These are phyloP conservation scores for Microplitis deprimator DNA, from an alignment of 2,888 invertebrate species.

Conservation along the genomic window DNA sequence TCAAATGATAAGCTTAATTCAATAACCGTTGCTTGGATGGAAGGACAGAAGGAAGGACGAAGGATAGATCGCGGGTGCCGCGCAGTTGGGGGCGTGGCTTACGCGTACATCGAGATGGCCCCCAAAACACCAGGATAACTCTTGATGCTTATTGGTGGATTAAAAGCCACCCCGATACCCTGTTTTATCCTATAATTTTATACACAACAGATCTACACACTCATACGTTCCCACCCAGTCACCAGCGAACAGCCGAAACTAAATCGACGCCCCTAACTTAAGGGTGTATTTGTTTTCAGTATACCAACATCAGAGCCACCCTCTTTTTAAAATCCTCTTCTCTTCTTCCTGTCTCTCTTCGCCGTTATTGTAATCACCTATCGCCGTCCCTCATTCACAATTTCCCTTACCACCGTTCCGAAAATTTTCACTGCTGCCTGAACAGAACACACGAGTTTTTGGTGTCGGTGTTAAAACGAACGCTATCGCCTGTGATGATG, in stretches of 20 bases:
- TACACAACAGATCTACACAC: neutral
- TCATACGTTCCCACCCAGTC: slow-evolving; percentile 36
- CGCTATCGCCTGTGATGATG: slow-evolving; percentile 62
- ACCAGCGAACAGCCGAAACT: neutral
- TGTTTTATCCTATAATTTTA: slow-evolving; percentile 45
- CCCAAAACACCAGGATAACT: slow-evolving; percentile 27
- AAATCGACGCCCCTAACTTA: slow-evolving; percentile 30
- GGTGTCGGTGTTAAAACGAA: slow-evolving; percentile 56
- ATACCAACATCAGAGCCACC: slow-evolving; percentile 31
- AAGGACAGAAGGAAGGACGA: slow-evolving; percentile 29
- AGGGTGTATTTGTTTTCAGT: slow-evolving; percentile 1
- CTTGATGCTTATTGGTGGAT: slow-evolving; percentile 48
- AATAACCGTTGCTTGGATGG: slow-evolving; percentile 58
- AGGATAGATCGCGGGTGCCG: slow-evolving; percentile 53
- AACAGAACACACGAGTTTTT: neutral
- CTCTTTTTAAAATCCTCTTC: slow-evolving; percentile 50
- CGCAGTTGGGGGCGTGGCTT: slow-evolving; percentile 43
- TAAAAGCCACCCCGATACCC: slow-evolving; percentile 43
- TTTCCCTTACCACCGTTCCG: neutral
- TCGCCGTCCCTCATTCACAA: neutral
- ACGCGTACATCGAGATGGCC: slow-evolving; percentile 37
- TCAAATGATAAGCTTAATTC: slow-evolving; percentile 72
- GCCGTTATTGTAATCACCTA: neutral
- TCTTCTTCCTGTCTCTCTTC: neutral
- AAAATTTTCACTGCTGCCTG: neutral